Evolutionary conservation across 2,797 vertebrate genomes (phyloP).

Genomic region (Clarias platycephalus): DNA sequence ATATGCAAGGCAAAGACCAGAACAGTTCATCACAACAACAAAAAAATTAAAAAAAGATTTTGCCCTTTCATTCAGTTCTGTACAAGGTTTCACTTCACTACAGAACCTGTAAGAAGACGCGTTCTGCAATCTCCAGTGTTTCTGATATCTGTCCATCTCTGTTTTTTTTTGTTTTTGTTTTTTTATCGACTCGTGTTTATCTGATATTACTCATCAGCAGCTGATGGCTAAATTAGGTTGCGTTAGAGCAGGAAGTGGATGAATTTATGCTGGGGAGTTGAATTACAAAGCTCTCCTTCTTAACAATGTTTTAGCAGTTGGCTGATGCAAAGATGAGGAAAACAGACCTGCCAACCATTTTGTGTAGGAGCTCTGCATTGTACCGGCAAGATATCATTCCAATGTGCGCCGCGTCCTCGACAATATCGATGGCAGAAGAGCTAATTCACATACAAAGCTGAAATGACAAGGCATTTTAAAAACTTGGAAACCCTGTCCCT

Average conservation of each 20-base stretch:
- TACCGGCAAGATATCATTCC: not conserved
- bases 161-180: not conserved
- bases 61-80: not conserved
- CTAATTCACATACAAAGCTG: not conserved
- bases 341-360: not conserved
- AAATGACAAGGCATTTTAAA: too few relatives aligned
- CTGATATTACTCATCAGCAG: not conserved
- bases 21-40: not conserved
- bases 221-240: not conserved
- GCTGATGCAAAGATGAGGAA: not conserved
- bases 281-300: not conserved
- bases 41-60: not conserved
- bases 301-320: not conserved
- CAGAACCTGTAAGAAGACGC: not conserved
- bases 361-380: not conserved
- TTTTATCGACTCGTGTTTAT: not conserved
- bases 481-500: not conserved
- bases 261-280: not conserved
- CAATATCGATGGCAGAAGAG: not conserved
- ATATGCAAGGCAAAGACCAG: constrained; percentile 8
- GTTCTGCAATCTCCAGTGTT: not conserved
- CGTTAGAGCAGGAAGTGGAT: not conserved
- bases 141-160: not conserved
- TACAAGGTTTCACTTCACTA: not conserved
- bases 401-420: not conserved